Base-by-base conservation (phyloP, 1,140 invertebrate genomes). In the Drosophila triauraria region DNA sequence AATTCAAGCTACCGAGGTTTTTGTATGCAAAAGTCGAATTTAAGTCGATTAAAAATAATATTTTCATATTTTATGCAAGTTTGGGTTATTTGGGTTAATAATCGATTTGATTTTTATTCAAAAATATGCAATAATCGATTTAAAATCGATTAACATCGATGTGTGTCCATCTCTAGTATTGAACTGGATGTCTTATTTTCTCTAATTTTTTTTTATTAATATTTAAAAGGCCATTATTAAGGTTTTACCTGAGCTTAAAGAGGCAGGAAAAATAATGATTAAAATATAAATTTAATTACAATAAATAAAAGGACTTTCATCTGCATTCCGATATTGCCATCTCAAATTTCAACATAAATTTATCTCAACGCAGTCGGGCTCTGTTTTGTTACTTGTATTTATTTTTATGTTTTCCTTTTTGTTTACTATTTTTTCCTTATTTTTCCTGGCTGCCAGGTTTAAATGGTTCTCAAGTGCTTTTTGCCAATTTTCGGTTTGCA, bases 391-490 rank as follows among this genome's bases (percentile, higher is more conserved):
- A 17, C 38, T 30, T 35, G 30, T 48, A 30, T 62, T 48, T 46
- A 17, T 13, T 68, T 23, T 10, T 43, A 54, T 54, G 51, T 17
- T 53, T 30, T 32, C 42, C 12, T 13, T 40, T 38, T 25, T 32
- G 23, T 32, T 42, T 40, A 3, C 27, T 47, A 15, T 0, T 3
- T 58, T 17, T 7, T 59, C 20, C 10, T 30, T 46, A 30, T 40
- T 63, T 32, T 10, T 44, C 13, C 12, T 10, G 47, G 27, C 15
- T 32, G 57, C 35, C 57, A 63, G 58, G 54, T 35, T 78, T 78
- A 78, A 77, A 77, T 78, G 63, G 23, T 57, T 75, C 60, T 59
- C 60, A 78, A 78, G 67, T 78, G 59, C 47, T 57, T 78, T 72
- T 51, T 58, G 53, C 53, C 65, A 78, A 71, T 77, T 78, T 78